These are phyloP conservation scores for Falcaria lacertinaria DNA, from an alignment of 2,888 invertebrate genomes.

Conservation along the genomic window DNA sequence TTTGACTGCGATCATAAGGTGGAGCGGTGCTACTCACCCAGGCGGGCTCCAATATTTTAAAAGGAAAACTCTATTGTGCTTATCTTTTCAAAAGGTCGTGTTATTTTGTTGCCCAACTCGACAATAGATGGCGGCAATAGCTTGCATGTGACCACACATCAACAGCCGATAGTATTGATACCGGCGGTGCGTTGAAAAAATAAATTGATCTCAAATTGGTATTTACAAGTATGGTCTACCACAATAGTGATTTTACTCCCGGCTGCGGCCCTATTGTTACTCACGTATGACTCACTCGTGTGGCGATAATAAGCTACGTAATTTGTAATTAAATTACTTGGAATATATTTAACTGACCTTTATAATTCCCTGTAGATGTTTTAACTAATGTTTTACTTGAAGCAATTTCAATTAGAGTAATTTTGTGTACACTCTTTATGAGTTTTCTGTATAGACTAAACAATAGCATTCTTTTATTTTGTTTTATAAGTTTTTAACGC, in stretches of 20 bases:
- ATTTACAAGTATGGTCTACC: constrained; percentile 60
- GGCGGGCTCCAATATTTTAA: too few relatives aligned
- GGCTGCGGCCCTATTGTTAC: constrained; percentile 34
- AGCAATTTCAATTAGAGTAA: constrained; percentile 12
- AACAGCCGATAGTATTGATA: constrained; percentile 29
- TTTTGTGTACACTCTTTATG: constrained; percentile 5
- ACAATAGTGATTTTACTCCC: constrained; percentile 18
- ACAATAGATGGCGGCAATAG: constrained; percentile 20
- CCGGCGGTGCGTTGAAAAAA: constrained; percentile 33
- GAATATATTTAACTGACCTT: constrained; percentile 52
- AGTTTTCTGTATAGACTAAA: background rate
- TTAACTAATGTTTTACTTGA: constrained; percentile 11
- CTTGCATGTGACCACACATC: constrained; percentile 24
- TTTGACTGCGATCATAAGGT: too few relatives aligned
- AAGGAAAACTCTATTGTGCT: too few relatives aligned
- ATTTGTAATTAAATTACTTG: constrained; percentile 60
- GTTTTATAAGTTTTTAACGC: background rate
- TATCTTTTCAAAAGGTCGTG: too few relatives aligned
- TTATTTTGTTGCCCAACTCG: background rate
- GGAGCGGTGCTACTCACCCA: too few relatives aligned
- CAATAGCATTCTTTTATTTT: background rate
- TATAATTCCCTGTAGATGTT: constrained; percentile 28
- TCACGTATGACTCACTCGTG: constrained; percentile 59
- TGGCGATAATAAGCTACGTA: constrained; percentile 35
- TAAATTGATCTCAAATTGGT: constrained; percentile 58